These are phyloP conservation scores for Drosophila melanosoma DNA, from an alignment of 2,888 invertebrate genomes.

Conservation along the genomic window DNA sequence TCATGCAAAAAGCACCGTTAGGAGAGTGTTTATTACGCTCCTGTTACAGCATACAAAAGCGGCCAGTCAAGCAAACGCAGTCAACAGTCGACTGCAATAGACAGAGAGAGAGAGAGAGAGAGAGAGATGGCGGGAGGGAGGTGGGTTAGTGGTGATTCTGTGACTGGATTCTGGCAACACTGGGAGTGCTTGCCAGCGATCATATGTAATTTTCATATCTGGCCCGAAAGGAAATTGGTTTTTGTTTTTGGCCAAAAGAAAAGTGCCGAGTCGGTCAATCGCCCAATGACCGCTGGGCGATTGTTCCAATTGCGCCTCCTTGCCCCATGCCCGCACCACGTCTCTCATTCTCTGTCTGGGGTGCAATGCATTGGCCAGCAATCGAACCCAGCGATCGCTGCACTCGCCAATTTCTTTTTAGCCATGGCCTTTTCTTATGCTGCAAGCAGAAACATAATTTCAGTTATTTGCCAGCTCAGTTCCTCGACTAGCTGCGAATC, in stretches of 20 bases:
- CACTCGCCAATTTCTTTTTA: constrained; percentile 61
- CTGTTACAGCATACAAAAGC: constrained; percentile 77
- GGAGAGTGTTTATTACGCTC: constrained; percentile 77
- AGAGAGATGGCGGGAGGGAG: not conserved
- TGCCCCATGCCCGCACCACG: not conserved
- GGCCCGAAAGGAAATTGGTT: constrained; percentile 59
- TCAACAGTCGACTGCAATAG: constrained; percentile 1
- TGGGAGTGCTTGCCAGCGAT: constrained; percentile 25
- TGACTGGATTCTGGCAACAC: constrained; percentile 9
- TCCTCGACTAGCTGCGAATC: constrained; percentile 55
- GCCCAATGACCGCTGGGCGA: constrained; percentile 65
- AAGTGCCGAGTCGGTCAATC: constrained; percentile 63
- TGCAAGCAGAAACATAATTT: constrained; percentile 69
- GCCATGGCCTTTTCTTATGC: constrained; percentile 57
- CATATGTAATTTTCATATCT: constrained; percentile 67
- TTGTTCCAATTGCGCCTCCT: constrained; percentile 51
- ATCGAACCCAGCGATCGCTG: constrained; percentile 58
- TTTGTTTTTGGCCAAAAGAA: constrained; percentile 45
- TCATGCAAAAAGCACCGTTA: constrained; percentile 69
- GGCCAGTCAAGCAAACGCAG: constrained; percentile 38
- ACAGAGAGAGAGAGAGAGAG: not conserved
- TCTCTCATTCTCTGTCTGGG: not conserved
- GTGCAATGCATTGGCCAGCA: constrained; percentile 27
- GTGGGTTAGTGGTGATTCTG: not conserved
- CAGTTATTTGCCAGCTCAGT: constrained; percentile 74